Conservation (phyloP, 2,113 vertebrate genomes). For the Meleagris gallopavo region DNA sequence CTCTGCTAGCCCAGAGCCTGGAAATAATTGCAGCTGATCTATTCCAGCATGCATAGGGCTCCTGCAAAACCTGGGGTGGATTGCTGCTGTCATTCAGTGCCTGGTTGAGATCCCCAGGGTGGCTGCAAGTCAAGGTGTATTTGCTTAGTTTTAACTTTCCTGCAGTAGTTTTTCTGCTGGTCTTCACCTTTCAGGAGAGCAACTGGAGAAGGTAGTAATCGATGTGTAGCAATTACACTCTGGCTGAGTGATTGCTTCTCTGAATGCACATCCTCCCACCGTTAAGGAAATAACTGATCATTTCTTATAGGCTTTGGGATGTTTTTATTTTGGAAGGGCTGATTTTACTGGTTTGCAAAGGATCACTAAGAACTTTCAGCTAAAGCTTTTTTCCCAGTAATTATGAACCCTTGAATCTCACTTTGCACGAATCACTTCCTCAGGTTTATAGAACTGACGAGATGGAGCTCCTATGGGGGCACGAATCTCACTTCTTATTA, state of each 20-base stretch:
- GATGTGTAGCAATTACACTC: conserved; percentile 26
- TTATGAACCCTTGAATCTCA: conserved; percentile 15
- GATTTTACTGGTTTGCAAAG: conserved; percentile 22
- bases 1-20: conserved; percentile 25
- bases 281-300: conserved; percentile 56
- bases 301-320: conserved; percentile 42
- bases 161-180: background rate
- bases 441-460: background rate
- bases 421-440: conserved; percentile 1
- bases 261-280: conserved; percentile 7
- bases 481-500: background rate
- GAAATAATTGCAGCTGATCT: conserved; percentile 53
- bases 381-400: background rate
- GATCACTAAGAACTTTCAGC: background rate
- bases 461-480: background rate
- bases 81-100: background rate
- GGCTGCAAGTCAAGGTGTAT: background rate
- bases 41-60: background rate
- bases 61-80: conserved; percentile 44
- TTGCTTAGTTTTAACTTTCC: background rate
- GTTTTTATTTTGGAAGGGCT: conserved; percentile 25
- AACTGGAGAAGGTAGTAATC: background rate
- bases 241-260: conserved; percentile 16
- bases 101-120: background rate
- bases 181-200: background rate